These are phyloP conservation scores for Piaya cayana DNA, from an alignment of 2,113 vertebrate genomes.

Conservation along the genomic window DNA sequence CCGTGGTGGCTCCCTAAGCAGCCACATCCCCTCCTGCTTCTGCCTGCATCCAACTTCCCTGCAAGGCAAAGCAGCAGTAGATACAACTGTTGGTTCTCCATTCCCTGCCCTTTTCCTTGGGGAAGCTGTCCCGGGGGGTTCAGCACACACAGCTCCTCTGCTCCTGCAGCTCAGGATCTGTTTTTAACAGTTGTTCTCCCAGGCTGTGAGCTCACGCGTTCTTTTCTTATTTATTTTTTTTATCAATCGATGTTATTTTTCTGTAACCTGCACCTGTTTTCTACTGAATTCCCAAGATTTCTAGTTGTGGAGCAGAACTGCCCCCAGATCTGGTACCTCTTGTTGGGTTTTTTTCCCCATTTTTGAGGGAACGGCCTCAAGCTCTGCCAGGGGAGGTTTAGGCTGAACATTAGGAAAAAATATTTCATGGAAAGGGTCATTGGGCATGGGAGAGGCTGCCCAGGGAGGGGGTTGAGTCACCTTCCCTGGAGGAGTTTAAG, in stretches of 20 bases:
- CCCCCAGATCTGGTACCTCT: neutral
- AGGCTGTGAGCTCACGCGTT: neutral
- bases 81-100: fast-evolving
- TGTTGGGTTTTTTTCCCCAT: too few species aligned
- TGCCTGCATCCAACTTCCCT: too few species aligned
- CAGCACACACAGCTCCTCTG: neutral
- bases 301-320: neutral
- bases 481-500: too few species aligned
- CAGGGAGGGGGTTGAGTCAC: too few species aligned
- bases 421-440: too few species aligned
- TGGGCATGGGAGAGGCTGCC: too few species aligned
- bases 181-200: neutral
- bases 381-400: too few species aligned
- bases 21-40: neutral
- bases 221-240: neutral
- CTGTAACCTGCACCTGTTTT: neutral
- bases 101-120: neutral
- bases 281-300: neutral
- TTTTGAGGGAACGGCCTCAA: too few species aligned
- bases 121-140: neutral
- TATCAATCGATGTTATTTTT: neutral
- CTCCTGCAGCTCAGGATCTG: neutral
- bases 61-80: too few species aligned
- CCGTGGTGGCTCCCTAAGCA: neutral
- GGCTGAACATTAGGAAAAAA: too few species aligned